A percentile compares a stretch with the other conserved stretches of the same genome.
phyloP scores from a whole-genome alignment of 2,888 invertebrate species.

The Mythimna albipuncta region DNA sequence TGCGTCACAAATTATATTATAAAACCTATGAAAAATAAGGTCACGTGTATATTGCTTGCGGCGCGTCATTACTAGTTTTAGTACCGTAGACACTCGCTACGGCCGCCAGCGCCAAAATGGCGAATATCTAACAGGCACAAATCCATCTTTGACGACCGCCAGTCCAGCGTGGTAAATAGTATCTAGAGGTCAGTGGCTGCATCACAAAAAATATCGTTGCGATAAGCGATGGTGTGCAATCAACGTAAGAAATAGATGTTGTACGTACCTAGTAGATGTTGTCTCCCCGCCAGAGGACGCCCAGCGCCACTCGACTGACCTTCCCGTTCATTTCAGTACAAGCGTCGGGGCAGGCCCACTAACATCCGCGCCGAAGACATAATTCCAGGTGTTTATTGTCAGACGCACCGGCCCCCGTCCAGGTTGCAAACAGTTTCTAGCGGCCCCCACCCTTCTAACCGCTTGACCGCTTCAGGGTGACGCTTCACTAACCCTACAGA shows the following conservation, averaged over 20 bases:
- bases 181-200: too few species aligned
- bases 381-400: constrained; percentile 80
- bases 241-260: constrained; percentile 54
- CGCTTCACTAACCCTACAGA: constrained; percentile 81
- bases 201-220: background rate
- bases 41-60: too few species aligned
- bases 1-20: too few species aligned
- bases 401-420: constrained; percentile 78
- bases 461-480: constrained; percentile 80
- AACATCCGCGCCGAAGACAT: constrained; percentile 83
- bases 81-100: too few species aligned
- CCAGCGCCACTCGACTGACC: constrained; percentile 67
- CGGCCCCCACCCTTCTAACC: constrained; percentile 73
- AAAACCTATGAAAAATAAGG: too few species aligned
- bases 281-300: constrained; percentile 50
- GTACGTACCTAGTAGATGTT: constrained; percentile 66
- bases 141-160: too few species aligned
- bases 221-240: background rate
- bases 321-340: constrained; percentile 88
- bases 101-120: too few species aligned
- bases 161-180: too few species aligned
- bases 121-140: too few species aligned
- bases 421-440: constrained; percentile 85
- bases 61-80: too few species aligned
- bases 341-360: constrained; percentile 89